Base-by-base conservation (phyloP, 1,140 invertebrate species). In the Theocolax elegans region DNA sequence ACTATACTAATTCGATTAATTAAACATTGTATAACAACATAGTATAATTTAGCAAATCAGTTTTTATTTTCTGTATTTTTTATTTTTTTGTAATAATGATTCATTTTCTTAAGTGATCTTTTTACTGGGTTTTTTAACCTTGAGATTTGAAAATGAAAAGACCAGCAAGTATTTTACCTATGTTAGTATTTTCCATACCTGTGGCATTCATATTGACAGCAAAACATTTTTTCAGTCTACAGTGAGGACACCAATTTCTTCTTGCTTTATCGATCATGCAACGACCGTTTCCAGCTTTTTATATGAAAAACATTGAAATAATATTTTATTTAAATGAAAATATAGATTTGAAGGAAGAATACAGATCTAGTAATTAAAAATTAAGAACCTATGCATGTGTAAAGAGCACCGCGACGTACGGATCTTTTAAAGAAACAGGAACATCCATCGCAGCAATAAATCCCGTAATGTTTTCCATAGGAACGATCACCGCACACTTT, bases 341-440 rank as follows among this genome's bases (percentile, higher is more conserved):
- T 12, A 44, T 9, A 44, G 13, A 44, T 44, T n/a, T 44, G 3
- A 44, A 6, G 15, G 3, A 9, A 3, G 7, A 44, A 13, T 60
- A 15, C 40, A 63, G 19, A 48, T 70, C 35, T 29, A 59, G 12
- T 58, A 35, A 53, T n/a, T 53, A 4, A n/a, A 44, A 40, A 27
- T 23, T 4, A 48, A 60, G 87, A 85, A 93, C 92, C 90, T 73
- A 93, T 95, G 79, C 94, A 95, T 46, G 88, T 88, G 76, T 95
- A 95, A 3, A 88, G 80, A 8, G 90, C 89, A 10, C 89, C 89
- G 66, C 90, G 89, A 49, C 94, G 83, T 15, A 95, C 88, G 65
- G 92, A 93, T 75, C 92, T 85, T 81, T 96, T 96, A 82, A 96
- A 96, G 80, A 96, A 96, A 76, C 94, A 96, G 42, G 92, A 94